A percentile compares a stretch with the other conserved stretches of the same genome.
phyloP scores from a whole-genome alignment of 2,797 vertebrate species.

The Galago senegalensis region DNA sequence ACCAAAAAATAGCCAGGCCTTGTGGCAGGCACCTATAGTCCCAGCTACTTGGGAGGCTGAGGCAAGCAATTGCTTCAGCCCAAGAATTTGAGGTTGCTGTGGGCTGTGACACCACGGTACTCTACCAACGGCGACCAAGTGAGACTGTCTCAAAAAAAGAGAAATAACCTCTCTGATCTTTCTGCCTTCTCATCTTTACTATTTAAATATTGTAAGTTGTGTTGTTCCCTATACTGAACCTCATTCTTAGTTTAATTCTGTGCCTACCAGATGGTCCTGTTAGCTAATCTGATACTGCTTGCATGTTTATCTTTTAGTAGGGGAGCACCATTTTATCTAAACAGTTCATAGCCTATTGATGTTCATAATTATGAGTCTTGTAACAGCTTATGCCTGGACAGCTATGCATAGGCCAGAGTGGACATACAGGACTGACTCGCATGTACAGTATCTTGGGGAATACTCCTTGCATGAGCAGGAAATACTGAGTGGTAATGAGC shows the following conservation, averaged over 20 bases:
- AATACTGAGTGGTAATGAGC: background rate
- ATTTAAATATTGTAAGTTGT: background rate
- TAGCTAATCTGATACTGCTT: background rate
- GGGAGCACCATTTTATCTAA: background rate
- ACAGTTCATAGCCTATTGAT: background rate
- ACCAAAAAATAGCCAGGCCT: no score
- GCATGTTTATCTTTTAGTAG: background rate
- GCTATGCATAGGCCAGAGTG: background rate
- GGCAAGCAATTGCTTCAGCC: no score
- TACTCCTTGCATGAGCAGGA: background rate
- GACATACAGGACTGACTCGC: background rate
- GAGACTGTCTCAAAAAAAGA: no score
- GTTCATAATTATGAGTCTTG: background rate
- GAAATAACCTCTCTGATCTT: background rate
- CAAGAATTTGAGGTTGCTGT: no score
- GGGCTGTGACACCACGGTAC: no score
- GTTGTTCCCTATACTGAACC: background rate
- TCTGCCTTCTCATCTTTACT: background rate
- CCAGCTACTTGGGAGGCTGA: no score
- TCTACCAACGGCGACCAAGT: no score
- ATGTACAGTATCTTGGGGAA: background rate
- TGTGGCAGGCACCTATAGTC: no score
- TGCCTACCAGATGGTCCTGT: background rate
- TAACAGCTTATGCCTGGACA: background rate
- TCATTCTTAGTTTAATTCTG: background rate